These are phyloP conservation scores for Philotrypesis tridentata DNA, from an alignment of 1,140 invertebrate genomes.

Conservation along the genomic window DNA sequence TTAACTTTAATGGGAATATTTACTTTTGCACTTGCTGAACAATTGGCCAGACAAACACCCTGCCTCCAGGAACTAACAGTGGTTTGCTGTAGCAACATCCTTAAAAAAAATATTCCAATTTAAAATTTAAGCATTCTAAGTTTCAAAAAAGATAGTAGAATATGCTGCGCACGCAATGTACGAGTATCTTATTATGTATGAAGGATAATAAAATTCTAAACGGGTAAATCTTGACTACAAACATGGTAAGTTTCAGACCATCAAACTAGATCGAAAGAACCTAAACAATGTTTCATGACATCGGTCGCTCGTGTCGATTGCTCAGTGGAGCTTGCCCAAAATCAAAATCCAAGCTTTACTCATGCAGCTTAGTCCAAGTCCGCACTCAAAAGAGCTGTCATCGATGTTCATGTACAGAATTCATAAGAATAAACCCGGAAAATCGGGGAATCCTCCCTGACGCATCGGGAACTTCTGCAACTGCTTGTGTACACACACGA, in stretches of 20 bases:
- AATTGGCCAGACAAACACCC: constrained; percentile 97
- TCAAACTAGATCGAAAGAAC: no score
- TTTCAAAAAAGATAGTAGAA: neutral
- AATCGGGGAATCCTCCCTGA: no score
- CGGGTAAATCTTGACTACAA: no score
- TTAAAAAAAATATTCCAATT: constrained; percentile 68
- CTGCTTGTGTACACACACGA: no score
- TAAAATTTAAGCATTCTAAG: neutral
- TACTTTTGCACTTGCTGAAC: constrained; percentile 96
- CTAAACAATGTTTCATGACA: no score
- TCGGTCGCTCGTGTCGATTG: neutral
- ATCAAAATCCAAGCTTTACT: neutral
- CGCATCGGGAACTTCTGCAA: no score
- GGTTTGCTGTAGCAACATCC: constrained; percentile 95
- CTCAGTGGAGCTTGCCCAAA: neutral
- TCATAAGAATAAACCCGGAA: no score
- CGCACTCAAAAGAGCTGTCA: neutral
- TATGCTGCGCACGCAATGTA: no score
- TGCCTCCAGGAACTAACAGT: constrained; percentile 92
- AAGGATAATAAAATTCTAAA: no score
- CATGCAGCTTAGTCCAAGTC: neutral
- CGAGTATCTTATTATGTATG: no score
- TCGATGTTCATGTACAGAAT: no score
- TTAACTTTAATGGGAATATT: constrained; percentile 49
- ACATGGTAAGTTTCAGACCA: no score